These are phyloP conservation scores for Acleris holmiana DNA, from an alignment of 2,888 invertebrate genomes.

Conservation along the genomic window DNA sequence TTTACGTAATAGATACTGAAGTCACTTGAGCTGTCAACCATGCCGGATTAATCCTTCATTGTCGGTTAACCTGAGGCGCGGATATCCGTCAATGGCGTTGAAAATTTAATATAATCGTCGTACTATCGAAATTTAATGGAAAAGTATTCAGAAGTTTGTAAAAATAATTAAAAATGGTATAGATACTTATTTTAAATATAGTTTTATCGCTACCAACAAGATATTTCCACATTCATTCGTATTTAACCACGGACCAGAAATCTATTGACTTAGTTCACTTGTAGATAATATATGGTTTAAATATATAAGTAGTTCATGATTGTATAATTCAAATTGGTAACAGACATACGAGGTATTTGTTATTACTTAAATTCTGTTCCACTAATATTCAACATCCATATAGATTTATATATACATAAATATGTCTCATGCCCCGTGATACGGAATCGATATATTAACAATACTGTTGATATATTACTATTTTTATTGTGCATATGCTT, in stretches of 20 bases:
- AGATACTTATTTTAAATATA: neutral
- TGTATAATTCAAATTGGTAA: slow-evolving; percentile 54
- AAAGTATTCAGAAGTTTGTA: too few relatives aligned
- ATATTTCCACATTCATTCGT: neutral
- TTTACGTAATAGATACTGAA: too few relatives aligned
- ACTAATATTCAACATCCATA: slow-evolving; percentile 51
- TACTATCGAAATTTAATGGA: too few relatives aligned
- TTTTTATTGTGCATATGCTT: slow-evolving; percentile 25
- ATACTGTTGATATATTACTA: slow-evolving; percentile 38
- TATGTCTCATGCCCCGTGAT: slow-evolving; percentile 37
- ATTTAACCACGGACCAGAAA: neutral
- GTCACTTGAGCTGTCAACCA: too few relatives aligned
- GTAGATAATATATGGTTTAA: slow-evolving; percentile 7
- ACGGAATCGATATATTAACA: slow-evolving; percentile 24
- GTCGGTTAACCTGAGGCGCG: too few relatives aligned
- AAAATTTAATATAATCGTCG: too few relatives aligned
- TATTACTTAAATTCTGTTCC: slow-evolving; percentile 56
- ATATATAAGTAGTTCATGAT: slow-evolving; percentile 16
- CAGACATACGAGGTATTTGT: slow-evolving; percentile 63
- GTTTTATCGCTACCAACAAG: neutral
- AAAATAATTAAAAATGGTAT: neutral
- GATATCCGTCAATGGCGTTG: too few relatives aligned
- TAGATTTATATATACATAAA: slow-evolving; percentile 46
- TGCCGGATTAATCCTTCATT: too few relatives aligned
- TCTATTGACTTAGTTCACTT: too few relatives aligned